These are phyloP conservation scores for Echinometra lucunter DNA, from an alignment of 53 echinoderm and acorn worm genomes.

Conservation along the genomic window DNA sequence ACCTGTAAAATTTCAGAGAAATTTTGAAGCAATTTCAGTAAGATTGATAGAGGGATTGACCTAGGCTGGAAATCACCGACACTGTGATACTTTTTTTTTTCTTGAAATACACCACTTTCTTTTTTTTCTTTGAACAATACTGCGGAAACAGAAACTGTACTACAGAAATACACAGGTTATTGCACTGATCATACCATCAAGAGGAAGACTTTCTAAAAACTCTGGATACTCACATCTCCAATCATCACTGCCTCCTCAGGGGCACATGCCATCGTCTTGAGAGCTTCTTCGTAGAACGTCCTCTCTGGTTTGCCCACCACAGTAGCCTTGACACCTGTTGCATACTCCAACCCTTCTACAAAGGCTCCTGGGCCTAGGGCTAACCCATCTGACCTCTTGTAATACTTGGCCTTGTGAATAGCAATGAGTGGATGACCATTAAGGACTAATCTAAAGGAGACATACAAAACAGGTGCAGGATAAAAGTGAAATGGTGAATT, in stretches of 20 bases:
- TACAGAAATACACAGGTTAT: no score
- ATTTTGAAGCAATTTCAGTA: no score
- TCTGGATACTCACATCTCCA: conserved; percentile 86
- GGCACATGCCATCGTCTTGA: conserved; percentile 79
- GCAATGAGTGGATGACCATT: conserved; percentile 89
- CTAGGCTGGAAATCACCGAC: no score
- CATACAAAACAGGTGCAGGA: not conserved
- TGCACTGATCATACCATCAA: no score
- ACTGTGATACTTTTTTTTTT: no score
- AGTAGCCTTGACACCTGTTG: conserved; percentile 79
- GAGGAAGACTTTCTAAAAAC: no score
- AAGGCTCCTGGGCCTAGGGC: conserved; percentile 96
- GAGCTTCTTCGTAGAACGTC: conserved; percentile 84
- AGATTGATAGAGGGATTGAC: no score
- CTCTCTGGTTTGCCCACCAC: conserved; percentile 94
- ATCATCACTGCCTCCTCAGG: conserved; percentile 97
- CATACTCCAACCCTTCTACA: conserved; percentile 91
- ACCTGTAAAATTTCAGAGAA: no score
- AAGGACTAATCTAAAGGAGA: conserved; percentile 76
- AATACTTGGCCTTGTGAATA: conserved; percentile 92
- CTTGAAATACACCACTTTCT: no score
- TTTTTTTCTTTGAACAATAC: no score
- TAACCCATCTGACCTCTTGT: conserved; percentile 90
- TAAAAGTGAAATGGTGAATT: no score
- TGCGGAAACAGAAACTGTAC: no score